Evolutionary conservation across 2,797 vertebrate genomes (phyloP).

Genomic region (Paratrypauchen microcephalus): DNA sequence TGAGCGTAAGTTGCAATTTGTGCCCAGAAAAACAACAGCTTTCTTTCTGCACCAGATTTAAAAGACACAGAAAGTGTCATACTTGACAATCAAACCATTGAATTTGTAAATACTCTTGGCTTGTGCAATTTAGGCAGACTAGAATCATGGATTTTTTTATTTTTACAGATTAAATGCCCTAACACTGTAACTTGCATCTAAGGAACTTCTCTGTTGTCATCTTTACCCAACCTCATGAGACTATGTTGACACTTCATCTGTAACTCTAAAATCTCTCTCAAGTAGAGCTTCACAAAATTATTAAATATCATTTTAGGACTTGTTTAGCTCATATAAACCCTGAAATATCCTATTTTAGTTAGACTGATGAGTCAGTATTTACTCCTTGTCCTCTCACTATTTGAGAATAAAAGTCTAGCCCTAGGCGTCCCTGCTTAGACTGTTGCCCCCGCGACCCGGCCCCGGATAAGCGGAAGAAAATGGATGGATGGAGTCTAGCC

Average conservation of each 20-base stretch:
- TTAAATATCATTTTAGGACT: background rate
- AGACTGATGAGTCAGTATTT: background rate
- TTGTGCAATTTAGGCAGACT: background rate
- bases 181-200: constrained; percentile 31
- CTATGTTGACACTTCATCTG: constrained; percentile 18
- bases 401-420: too few relatives aligned
- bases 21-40: constrained; percentile 16
- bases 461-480: too few relatives aligned
- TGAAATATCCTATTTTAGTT: background rate
- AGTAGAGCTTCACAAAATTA: background rate
- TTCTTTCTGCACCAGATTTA: constrained; percentile 28
- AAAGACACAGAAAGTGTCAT: background rate
- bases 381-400: background rate
- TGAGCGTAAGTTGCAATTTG: constrained; percentile 85
- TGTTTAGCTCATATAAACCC: background rate
- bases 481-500: too few relatives aligned
- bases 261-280: constrained; percentile 24
- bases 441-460: too few relatives aligned
- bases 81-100: background rate
- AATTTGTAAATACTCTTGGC: background rate
- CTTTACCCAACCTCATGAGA: too few relatives aligned
- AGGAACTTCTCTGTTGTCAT: constrained; percentile 32
- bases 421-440: too few relatives aligned
- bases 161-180: background rate
- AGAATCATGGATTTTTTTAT: background rate